A percentile compares a stretch with the other conserved stretches of the same genome.
Evolutionary conservation across 2,888 invertebrate species (phyloP).

Genomic region (Phalera bucephala): DNA sequence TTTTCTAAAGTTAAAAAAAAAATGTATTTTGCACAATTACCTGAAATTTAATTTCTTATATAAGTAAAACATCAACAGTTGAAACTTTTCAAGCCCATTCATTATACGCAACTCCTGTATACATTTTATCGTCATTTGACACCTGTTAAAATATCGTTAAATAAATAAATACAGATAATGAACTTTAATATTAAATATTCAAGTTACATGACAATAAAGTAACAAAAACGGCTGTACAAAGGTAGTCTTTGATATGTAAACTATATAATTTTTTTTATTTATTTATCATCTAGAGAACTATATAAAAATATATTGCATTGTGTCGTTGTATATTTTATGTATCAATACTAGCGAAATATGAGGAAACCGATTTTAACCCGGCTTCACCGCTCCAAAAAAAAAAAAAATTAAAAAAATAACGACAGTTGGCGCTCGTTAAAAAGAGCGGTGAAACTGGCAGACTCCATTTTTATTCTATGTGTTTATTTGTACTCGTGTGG

Average conservation of each 20-base stretch:
- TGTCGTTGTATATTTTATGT: conserved; percentile 64
- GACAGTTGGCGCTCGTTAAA: conserved; percentile 4
- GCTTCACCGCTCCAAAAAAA: background rate
- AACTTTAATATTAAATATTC: conserved; percentile 54
- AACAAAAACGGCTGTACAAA: conserved; percentile 43
- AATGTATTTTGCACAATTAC: too few species aligned
- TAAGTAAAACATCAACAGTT: too few species aligned
- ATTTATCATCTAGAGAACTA: conserved; percentile 52
- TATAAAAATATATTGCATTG: conserved; percentile 74
- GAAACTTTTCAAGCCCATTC: too few species aligned
- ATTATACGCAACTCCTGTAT: conserved; percentile 28
- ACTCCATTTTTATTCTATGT: conserved; percentile 12
- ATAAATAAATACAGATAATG: conserved; percentile 45
- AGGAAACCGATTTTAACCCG: background rate
- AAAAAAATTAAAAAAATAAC: background rate
- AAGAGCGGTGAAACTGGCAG: conserved; percentile 18
- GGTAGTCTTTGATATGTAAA: conserved; percentile 67
- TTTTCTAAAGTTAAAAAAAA: too few species aligned
- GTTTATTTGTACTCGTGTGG: conserved; percentile 58
- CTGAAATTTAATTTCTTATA: too few species aligned
- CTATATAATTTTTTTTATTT: conserved; percentile 35
- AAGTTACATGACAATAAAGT: conserved; percentile 40
- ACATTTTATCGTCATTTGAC: conserved; percentile 61
- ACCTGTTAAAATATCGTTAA: conserved; percentile 49
- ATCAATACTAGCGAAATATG: conserved; percentile 48